Conservation (phyloP, 2,888 invertebrate genomes). For the Leptinotarsa rubiginosa region DNA sequence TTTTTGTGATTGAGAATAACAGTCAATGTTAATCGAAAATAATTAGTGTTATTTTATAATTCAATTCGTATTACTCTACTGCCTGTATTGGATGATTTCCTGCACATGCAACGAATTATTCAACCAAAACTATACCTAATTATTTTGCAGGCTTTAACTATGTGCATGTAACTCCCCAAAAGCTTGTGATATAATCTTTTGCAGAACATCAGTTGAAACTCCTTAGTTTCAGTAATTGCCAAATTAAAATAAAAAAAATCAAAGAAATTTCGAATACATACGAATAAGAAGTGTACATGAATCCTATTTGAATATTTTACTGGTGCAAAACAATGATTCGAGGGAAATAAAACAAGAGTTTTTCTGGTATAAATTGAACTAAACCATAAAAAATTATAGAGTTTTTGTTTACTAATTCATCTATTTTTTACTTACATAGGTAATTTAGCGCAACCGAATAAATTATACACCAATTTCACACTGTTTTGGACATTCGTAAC, state of each 20-base stretch:
- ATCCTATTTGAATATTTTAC: too few species aligned
- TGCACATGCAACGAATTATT: background rate
- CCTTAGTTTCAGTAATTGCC: too few species aligned
- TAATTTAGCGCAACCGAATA: background rate
- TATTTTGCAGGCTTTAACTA: too few species aligned
- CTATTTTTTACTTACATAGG: slow-evolving; percentile 6
- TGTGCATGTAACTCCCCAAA: too few species aligned
- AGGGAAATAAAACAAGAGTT: too few species aligned
- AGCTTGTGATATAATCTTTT: too few species aligned
- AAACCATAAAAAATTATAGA: background rate
- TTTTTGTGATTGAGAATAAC: background rate
- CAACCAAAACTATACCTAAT: background rate
- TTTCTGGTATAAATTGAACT: background rate
- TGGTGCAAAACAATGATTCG: too few species aligned
- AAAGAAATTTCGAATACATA: too few species aligned
- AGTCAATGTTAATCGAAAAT: background rate
- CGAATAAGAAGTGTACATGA: too few species aligned
- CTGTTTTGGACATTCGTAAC: background rate
- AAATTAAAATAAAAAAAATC: too few species aligned
- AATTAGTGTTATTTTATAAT: background rate
- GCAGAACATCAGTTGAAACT: too few species aligned
- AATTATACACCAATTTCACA: slow-evolving; percentile 1
- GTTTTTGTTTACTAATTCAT: background rate
- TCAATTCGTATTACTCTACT: background rate
- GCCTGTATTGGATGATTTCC: background rate